Base-by-base conservation (phyloP, 2,888 invertebrate species). In the Agapostemon virescens region DNA sequence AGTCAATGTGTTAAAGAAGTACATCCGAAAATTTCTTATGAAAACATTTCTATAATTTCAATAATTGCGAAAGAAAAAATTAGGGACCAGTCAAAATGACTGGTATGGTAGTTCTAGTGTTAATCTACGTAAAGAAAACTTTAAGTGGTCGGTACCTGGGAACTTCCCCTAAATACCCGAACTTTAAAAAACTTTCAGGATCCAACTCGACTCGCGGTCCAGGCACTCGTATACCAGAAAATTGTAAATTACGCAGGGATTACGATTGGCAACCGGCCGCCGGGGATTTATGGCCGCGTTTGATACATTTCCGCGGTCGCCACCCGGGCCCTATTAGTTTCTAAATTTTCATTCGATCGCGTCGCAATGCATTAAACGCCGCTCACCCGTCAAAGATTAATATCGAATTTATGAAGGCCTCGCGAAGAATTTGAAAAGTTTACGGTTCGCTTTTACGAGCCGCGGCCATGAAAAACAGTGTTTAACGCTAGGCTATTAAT, bases 161-260 rank as follows among this genome's bases (percentile, higher is more conserved):
- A n/a, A n/a, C n/a, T n/a, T n/a, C n/a, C n/a, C n/a, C n/a, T n/a
- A n/a, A n/a, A 33, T 33, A 33, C 33, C 33, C 33, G 33, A 33
- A 33, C 33, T 33, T 33, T 33, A 33, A 4, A 33, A 40, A 45
- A 7, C 6, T 42, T 42, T 20, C 42, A 7, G 20, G 6, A 20
- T 40, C 1, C 40, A 4, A 6, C 42, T 15, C 42, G 45, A 17
- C 42, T 17, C 6, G 45, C 17, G 20, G 1, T 7, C 7, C 45
- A 20, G 17, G 20, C 20, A 6, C 6, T 6, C 7, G 45, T 7
- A 20, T 7, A 38, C 69, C 2, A 3, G 30, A 61, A 61, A 33
- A 61, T 61, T 81, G 84, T 79, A 81, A 81, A 84, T 81, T 63
- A 73, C 58, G 36, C 36, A 33, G 77, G 66, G 15, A 84, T 84